Base-by-base conservation (phyloP, 2,888 invertebrate species). In the Drosophila lutescens region DNA sequence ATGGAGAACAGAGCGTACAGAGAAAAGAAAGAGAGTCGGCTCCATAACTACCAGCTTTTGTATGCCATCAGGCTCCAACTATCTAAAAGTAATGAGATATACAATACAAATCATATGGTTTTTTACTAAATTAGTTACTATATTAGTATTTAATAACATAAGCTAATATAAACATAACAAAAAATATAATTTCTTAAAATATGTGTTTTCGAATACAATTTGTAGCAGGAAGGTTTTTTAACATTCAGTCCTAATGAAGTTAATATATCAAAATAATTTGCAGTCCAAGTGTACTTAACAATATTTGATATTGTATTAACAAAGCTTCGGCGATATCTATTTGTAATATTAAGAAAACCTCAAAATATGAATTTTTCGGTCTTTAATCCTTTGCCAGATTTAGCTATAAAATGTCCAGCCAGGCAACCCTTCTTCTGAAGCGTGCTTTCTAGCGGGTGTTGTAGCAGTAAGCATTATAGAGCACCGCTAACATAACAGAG, bases 381-480 rank as follows among this genome's bases (percentile, higher is more conserved):
- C 0, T 17, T 17, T n/a, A 41, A 43, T 43, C 12, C 43, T 23
- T 43, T 2, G 17, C 8, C 23, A 17, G 4, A 17, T 32, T 32
- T 1, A 30, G 44, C n/a, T n/a, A 17, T 5, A n/a, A 55, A 55
- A 12, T 20, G 9, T n/a, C 30, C 8, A 30, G 8, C 2, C n/a
- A 9, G 26, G 5, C 23, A 17, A 9, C 38, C 8, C 15, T 36
- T 9, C 20, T 38, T 40, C 2, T 36, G 10, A 47, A 61, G 5
- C n/a, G 41, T 13, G 36, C 43, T 23, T 63, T 50, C 20, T 1
- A 17, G 7, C 6, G 43, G 6, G 54, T 59, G 43, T 7, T 44
- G 30, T 55, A 68, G 44, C 68, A 46, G 10, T 12, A 8, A 70
- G 59, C 41, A 5, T 47, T 32, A 4, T 10, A 12, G 2, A 38